A percentile compares a stretch with the other conserved stretches of the same genome.
These are phyloP conservation scores for Centropyge bicolor DNA, from an alignment of 2,797 vertebrate species.

Conservation along the genomic window DNA sequence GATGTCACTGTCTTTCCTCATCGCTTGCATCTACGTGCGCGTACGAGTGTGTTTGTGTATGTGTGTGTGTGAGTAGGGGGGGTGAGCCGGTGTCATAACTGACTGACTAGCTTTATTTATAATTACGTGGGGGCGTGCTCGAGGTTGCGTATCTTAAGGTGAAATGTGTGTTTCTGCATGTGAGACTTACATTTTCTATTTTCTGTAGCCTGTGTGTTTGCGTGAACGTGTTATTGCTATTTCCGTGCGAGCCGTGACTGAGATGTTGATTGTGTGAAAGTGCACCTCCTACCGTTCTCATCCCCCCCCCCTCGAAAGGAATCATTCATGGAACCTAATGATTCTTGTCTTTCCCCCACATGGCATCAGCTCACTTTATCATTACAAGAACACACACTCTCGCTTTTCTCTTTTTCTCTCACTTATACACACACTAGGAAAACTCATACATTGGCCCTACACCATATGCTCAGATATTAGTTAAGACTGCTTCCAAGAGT, in stretches of 20 bases:
- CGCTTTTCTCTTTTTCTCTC: constrained; percentile 11
- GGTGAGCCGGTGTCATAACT: constrained; percentile 47
- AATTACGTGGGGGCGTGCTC: constrained; percentile 53
- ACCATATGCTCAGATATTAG: constrained; percentile 76
- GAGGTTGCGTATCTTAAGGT: constrained; percentile 35
- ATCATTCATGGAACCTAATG: constrained; percentile 76
- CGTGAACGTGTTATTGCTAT: constrained; percentile 50
- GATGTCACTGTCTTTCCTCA: constrained; percentile 84
- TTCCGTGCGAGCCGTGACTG: constrained; percentile 64
- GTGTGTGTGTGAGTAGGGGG: constrained; percentile 14
- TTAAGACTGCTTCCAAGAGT: constrained; percentile 72
- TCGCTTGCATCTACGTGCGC: constrained; percentile 66
- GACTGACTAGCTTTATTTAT: constrained; percentile 71
- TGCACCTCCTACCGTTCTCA: constrained; percentile 55
- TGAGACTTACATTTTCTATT: constrained; percentile 2
- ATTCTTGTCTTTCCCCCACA: constrained; percentile 77
- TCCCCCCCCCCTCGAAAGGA: constrained; percentile 44
- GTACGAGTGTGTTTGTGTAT: constrained; percentile 50
- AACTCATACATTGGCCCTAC: constrained; percentile 55
- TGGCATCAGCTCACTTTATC: constrained; percentile 75
- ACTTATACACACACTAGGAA: constrained; percentile 16
- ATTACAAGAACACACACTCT: constrained; percentile 59
- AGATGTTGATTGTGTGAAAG: constrained; percentile 70
- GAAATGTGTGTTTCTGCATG: constrained; percentile 41
- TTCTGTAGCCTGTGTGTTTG: constrained; percentile 50